Evolutionary conservation across 2,797 vertebrate species (phyloP).

Genomic region (Melopsittacus undulatus): DNA sequence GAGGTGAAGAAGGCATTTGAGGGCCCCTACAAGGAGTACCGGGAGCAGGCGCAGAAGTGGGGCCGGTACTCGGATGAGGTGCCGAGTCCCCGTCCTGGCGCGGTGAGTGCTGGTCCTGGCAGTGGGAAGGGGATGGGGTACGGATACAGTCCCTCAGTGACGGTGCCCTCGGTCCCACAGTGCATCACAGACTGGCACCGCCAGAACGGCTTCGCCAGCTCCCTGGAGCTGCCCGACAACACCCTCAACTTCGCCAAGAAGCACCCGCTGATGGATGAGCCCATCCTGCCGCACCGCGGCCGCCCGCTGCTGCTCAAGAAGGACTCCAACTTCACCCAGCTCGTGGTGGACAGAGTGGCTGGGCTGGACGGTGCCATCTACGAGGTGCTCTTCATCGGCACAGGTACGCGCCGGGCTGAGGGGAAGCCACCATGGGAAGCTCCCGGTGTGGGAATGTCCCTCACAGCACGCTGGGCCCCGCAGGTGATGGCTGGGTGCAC

Average conservation of each 20-base stretch:
- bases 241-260: conserved; percentile 98
- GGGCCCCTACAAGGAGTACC: conserved; percentile 92
- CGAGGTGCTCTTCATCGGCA: conserved; percentile 92
- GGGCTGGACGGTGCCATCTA: conserved; percentile 85
- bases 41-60: conserved; percentile 90
- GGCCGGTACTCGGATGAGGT: conserved; percentile 84
- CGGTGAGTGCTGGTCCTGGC: conserved; percentile 77
- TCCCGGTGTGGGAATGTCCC: rapidly evolving
- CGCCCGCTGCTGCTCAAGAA: conserved; percentile 92
- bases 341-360: conserved; percentile 86
- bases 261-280: conserved; percentile 93
- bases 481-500: conserved; percentile 93
- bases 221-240: conserved; percentile 91
- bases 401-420: conserved; percentile 73
- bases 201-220: conserved; percentile 86
- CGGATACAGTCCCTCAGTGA: neutral
- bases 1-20: conserved; percentile 91
- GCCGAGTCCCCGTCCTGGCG: conserved; percentile 88
- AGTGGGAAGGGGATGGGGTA: rapidly evolving
- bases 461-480: neutral
- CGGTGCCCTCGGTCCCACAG: conserved; percentile 57
- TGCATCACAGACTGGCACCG: conserved; percentile 92
- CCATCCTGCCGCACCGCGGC: conserved; percentile 76
- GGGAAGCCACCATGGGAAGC: rapidly evolving
- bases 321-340: conserved; percentile 89